Conservation (phyloP, 2,113 vertebrate species). For the Eulemur rufifrons region DNA sequence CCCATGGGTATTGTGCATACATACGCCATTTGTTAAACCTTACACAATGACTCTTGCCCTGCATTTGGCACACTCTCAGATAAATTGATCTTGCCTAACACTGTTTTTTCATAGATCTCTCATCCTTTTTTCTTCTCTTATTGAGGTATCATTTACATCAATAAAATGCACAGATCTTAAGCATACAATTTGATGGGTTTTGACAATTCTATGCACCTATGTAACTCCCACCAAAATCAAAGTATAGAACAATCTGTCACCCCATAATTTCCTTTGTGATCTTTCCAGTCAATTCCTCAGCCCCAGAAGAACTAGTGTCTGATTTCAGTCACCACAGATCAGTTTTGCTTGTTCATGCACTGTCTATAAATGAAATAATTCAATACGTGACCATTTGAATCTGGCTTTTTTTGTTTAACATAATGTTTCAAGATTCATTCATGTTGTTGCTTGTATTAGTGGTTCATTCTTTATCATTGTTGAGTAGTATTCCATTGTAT, state of each 20-base stretch:
- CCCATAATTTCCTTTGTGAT: neutral
- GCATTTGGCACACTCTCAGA: neutral
- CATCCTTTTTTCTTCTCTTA: neutral
- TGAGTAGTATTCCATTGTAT: neutral
- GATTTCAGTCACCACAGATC: neutral
- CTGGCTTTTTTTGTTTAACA: neutral
- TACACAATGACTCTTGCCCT: neutral
- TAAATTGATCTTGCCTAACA: neutral
- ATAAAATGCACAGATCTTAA: neutral
- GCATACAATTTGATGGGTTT: neutral
- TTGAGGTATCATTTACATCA: neutral
- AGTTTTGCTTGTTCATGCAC: neutral
- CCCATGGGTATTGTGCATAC: neutral
- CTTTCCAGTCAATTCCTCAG: neutral
- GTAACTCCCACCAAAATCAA: neutral
- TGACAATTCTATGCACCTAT: neutral
- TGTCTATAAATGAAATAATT: neutral
- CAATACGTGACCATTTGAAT: neutral
- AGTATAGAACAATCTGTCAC: neutral
- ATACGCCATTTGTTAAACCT: neutral
- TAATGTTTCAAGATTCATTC: neutral
- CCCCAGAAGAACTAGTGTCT: neutral
- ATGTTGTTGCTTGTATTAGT: neutral
- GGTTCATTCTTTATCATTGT: neutral
- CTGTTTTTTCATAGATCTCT: neutral